phyloP scores from a whole-genome alignment of 35 echinoderm and acorn worm species.

The Lytechinus pictus region DNA sequence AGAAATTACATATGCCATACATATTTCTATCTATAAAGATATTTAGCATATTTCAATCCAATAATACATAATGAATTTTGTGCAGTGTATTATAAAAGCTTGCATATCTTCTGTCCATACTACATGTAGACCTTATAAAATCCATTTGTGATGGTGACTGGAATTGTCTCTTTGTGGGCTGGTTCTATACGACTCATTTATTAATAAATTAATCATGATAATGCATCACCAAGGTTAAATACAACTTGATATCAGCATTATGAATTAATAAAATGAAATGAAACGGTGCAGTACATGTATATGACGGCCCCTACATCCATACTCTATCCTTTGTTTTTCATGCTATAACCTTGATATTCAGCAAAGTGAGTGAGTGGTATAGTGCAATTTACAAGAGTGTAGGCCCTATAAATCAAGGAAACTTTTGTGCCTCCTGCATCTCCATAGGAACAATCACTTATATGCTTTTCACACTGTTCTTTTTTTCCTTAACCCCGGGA shows the following conservation, averaged over 20 bases:
- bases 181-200: not conserved
- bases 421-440: not conserved
- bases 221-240: not conserved
- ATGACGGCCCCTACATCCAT: not conserved
- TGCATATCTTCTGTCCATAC: not conserved
- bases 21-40: not conserved
- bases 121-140: not conserved
- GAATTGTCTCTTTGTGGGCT: not conserved
- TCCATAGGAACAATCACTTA: not conserved
- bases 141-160: not conserved
- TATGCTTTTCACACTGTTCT: no score
- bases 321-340: not conserved
- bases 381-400: not conserved
- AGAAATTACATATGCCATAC: not conserved
- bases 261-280: not conserved
- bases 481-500: no score
- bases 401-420: not conserved
- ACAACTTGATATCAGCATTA: not conserved
- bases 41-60: constrained; percentile 1
- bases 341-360: not conserved
- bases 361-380: not conserved
- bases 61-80: not conserved
- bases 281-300: not conserved
- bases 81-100: not conserved
- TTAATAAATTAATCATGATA: not conserved